Percentiles rank a stretch among this genome's conserved stretches.
phyloP scores from a whole-genome alignment of 2,888 invertebrate species.

The Elegia similella region DNA sequence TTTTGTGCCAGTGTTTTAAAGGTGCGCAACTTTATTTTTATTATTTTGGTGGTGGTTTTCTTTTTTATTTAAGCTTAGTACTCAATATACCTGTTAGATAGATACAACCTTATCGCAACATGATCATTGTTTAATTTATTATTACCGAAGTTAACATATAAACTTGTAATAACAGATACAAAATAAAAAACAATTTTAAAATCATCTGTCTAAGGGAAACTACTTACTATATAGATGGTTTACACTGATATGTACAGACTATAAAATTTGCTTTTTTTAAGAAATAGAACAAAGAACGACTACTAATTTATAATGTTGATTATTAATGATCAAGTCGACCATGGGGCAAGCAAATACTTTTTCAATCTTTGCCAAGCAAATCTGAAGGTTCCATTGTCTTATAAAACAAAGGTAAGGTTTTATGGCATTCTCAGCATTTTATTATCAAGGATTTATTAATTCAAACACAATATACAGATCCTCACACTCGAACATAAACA shows the following conservation, averaged over 20 bases:
- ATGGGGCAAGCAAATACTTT: neutral
- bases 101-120: too few relatives aligned
- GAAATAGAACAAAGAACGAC: neutral
- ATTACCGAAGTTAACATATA: too few relatives aligned
- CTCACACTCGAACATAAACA: too few relatives aligned
- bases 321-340: neutral
- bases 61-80: too few relatives aligned
- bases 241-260: too few relatives aligned
- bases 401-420: constrained; percentile 10
- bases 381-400: constrained; percentile 15
- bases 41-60: neutral
- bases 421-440: neutral
- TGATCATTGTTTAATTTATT: too few relatives aligned
- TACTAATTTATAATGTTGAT: neutral
- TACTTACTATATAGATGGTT: too few relatives aligned
- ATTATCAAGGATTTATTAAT: neutral
- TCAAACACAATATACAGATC: too few relatives aligned
- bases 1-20: constrained; percentile 13
- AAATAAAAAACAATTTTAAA: too few relatives aligned
- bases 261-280: neutral
- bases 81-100: too few relatives aligned
- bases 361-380: neutral
- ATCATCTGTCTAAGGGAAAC: too few relatives aligned
- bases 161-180: too few relatives aligned
- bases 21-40: constrained; percentile 1